Base-by-base conservation (phyloP, 2,113 vertebrate genomes). In the Oplegnathus fasciatus region DNA sequence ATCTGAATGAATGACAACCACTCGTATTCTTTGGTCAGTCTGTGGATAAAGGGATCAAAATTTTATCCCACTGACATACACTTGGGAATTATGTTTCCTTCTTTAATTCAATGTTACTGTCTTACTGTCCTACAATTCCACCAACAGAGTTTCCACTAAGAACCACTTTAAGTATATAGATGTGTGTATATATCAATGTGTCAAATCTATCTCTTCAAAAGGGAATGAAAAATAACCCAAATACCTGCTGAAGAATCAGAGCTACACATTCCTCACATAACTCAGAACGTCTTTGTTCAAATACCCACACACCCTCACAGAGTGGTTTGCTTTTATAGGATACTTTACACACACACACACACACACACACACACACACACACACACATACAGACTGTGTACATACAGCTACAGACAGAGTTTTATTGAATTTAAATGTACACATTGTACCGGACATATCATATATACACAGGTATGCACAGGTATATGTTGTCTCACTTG, bases 261-360 rank as follows among this genome's bases (percentile, higher is more conserved):
- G 76, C 91, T 74, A 89, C 84, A 84, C 96, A 96, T 97, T 98
- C 96, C 95, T 89, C 84, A 89, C 93, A 96, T 96, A 95, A 94
- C 94, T 93, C 87, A 89, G 90, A 95, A 94, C 85, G 89, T 93
- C 73, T 94, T 93, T 96, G 94, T 96, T 96, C 95, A 96, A 97
- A 96, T 94, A 96, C 94, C 95, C 95, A 96, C 95, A 96, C 94
- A 92, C 93, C 89, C 91, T 92, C 92, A 65, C n/a, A 83, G 52
- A 87, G 74, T 80, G 77, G 60, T 68, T 67, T 93, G 94, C 94
- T 92, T 90, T 61, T 75, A 44, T 60, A 85, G 55, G 65, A 86
- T 60, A 67, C 74, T 65, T 72, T 69, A 54, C 61, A 58, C 80
- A 76, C 66, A 75, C 22, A 83, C 26, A 83, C 9, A 65, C 44